These are phyloP conservation scores for Manis pentadactyla DNA, from an alignment of 2,797 vertebrate species.

Conservation along the genomic window DNA sequence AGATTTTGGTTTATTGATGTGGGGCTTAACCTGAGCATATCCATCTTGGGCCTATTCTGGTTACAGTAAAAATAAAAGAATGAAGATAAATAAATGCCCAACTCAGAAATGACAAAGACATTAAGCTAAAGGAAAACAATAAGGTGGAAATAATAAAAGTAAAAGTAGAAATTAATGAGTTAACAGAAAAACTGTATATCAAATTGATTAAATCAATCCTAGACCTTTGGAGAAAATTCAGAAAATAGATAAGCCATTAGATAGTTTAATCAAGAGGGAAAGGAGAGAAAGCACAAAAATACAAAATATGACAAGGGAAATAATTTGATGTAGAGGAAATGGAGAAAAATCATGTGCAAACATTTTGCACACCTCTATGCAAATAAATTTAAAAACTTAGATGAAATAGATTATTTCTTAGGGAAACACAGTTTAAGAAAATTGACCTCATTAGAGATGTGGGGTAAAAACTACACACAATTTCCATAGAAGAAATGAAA, in stretches of 20 bases:
- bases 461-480: neutral
- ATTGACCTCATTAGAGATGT: neutral
- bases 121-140: neutral
- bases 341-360: neutral
- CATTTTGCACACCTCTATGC: neutral
- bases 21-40: neutral
- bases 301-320: neutral
- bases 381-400: neutral
- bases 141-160: neutral
- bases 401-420: slow-evolving; percentile 2
- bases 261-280: neutral
- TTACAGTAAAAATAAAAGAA: neutral
- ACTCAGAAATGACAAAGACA: neutral
- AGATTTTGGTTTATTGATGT: neutral
- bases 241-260: neutral
- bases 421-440: neutral
- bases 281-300: neutral
- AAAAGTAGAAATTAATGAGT: neutral
- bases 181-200: neutral
- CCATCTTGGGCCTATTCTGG: neutral
- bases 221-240: neutral
- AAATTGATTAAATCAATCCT: neutral
- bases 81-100: slow-evolving; percentile 18
- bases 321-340: neutral
- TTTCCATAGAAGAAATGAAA: neutral